A percentile compares a stretch with the other conserved stretches of the same genome.
Conservation (phyloP, 2,888 invertebrate genomes). For the Cremastobaeus sp. region DNA sequence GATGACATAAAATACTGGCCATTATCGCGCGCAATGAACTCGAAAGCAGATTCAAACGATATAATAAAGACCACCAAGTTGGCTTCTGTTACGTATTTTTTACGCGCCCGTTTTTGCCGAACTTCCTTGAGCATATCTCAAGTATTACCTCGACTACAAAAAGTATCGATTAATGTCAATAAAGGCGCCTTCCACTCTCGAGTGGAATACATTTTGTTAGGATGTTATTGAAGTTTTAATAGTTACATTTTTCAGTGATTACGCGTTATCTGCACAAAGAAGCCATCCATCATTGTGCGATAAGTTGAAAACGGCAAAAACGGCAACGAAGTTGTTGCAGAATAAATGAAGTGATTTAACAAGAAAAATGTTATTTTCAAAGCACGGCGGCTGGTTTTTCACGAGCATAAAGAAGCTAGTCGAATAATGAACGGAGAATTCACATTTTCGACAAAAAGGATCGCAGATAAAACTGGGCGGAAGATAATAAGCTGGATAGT, state of each 20-base stretch:
- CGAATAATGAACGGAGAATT: conserved; percentile 30
- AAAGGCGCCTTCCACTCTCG: too few species aligned
- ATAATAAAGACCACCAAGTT: conserved; percentile 68
- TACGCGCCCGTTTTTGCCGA: conserved; percentile 30
- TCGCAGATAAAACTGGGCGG: conserved; percentile 47
- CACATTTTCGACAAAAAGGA: conserved; percentile 36
- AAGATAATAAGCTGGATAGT: conserved; percentile 53
- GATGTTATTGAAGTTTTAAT: too few species aligned
- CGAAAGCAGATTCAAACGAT: conserved; percentile 67
- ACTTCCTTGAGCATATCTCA: conserved; percentile 51
- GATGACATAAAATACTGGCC: conserved; percentile 70
- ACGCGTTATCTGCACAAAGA: too few species aligned
- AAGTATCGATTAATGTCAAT: conserved; percentile 44
- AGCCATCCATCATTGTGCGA: too few species aligned
- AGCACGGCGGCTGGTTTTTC: conserved; percentile 32
- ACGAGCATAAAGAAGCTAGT: too few species aligned
- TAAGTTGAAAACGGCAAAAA: too few species aligned
- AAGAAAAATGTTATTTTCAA: conserved; percentile 42
- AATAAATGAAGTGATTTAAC: conserved; percentile 47
- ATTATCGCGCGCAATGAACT: conserved; percentile 71
- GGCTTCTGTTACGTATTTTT: conserved; percentile 63
- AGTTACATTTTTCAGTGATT: too few species aligned
- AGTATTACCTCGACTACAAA: conserved; percentile 44
- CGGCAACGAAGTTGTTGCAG: conserved; percentile 18
- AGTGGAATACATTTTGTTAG: too few species aligned